Evolutionary conservation across 2,797 vertebrate genomes (phyloP), one percentile per base, ranked within the genome.

Genomic region (Muscicapa comitata): DNA sequence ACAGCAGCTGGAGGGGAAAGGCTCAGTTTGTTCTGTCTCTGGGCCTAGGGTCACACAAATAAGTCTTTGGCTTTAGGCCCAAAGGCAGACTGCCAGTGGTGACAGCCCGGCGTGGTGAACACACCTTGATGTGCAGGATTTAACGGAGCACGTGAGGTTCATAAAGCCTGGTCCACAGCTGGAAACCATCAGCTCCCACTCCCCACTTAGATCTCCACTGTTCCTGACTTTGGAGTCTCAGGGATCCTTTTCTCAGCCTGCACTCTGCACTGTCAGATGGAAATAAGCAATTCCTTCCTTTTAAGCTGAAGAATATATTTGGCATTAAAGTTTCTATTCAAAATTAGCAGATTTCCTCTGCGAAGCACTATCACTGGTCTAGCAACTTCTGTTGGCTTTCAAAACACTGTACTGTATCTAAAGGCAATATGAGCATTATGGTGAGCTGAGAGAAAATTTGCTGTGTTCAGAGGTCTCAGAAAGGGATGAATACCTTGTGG

Each of bases 71-170:
- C 5, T 78, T 81, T 68, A 26, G 31, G 10, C 7, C 8, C 20
- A 65, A 24, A 50, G 51, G 12, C n/a, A 76, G 26, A 8, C 25
- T 78, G 33, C 4, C 25, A 54, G n/a, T 8, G 8, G 7, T 76
- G 51, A 33, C n/a, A 26, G 24, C 10, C 18, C 1, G 2, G 1
- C 0, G 0, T 20, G 12, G 17, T 5, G 17, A 86, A 31, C 11
- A 72, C 35, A n/a, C 6, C 4, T 25, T 31, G 40, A 33, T 43
- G 25, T 55, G 4, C 38, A 12, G 26, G 24, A 68, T 57, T 83
- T 31, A 33, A n/a, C 6, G 9, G 28, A 50, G 17, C 1, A 4
- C 16, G 15, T 38, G 28, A 26, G 7, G 6, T 61, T 78, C 24
- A 4, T 23, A 50, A 57, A 29, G 6, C 24, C 38, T 63, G 7